Conservation (phyloP, 2,888 invertebrate genomes). For the Ochlodes sylvanus region DNA sequence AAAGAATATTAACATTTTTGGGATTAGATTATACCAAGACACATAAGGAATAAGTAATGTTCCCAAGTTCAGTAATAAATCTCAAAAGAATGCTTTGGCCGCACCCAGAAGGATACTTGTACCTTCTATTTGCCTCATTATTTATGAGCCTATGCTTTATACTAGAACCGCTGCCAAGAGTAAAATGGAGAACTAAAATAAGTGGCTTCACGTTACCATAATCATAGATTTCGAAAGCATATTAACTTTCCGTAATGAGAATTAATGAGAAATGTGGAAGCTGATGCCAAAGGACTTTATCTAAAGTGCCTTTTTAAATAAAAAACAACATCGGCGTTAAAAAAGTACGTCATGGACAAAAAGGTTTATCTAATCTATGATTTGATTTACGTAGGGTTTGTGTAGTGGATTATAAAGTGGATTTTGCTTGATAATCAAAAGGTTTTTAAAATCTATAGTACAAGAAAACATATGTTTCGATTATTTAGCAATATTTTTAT, state of each 20-base stretch:
- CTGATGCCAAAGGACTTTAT: conserved; percentile 51
- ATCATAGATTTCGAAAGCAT: conserved; percentile 71
- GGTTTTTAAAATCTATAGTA: neutral
- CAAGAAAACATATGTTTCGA: too few species aligned
- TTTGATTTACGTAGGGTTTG: conserved; percentile 66
- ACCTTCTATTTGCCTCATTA: conserved; percentile 84
- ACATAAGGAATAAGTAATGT: conserved; percentile 84
- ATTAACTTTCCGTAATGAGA: conserved; percentile 69
- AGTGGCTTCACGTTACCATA: conserved; percentile 75
- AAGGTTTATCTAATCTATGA: conserved; percentile 68
- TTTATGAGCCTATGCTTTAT: conserved; percentile 83
- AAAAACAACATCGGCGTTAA: conserved; percentile 39
- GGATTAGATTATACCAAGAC: conserved; percentile 68
- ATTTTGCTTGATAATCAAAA: neutral
- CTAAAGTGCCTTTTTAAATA: conserved; percentile 51
- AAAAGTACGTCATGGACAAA: conserved; percentile 56
- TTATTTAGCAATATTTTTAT: too few species aligned
- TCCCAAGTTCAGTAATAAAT: conserved; percentile 83
- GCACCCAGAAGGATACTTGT: conserved; percentile 84
- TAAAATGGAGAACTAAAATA: conserved; percentile 83
- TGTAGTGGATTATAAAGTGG: conserved; percentile 11
- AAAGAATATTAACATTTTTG: conserved; percentile 47
- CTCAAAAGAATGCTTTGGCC: conserved; percentile 84
- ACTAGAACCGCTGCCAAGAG: conserved; percentile 80
- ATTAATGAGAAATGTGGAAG: conserved; percentile 66